Percentiles rank a stretch among this genome's conserved stretches.
Conservation (phyloP, 2,888 invertebrate species). For the Neoascia interrupta region DNA sequence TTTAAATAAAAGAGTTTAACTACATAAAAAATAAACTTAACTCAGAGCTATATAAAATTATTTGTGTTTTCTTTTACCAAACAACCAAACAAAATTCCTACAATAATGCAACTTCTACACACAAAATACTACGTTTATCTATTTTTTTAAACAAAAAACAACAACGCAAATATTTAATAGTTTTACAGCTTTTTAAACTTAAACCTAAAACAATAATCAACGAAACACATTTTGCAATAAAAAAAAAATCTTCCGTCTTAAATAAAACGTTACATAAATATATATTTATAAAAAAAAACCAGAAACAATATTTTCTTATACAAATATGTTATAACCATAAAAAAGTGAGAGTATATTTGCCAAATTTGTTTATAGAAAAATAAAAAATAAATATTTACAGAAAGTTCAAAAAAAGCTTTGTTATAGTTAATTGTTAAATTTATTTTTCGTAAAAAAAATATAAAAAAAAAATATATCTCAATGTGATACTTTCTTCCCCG, state of each 20-base stretch:
- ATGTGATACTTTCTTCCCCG: slow-evolving; percentile 56
- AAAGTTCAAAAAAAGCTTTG: slow-evolving; percentile 34
- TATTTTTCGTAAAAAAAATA: not conserved
- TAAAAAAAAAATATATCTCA: slow-evolving; percentile 3
- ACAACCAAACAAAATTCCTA: slow-evolving; percentile 2
- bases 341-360: slow-evolving; percentile 42
- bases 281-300: slow-evolving; percentile 27
- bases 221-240: slow-evolving; percentile 52
- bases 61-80: slow-evolving; percentile 8
- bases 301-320: slow-evolving; percentile 55
- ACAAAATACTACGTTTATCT: not conserved
- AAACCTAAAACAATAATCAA: slow-evolving; percentile 30
- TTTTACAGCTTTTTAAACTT: slow-evolving; percentile 39
- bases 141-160: slow-evolving; percentile 1
- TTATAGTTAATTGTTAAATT: slow-evolving; percentile 22
- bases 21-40: not conserved
- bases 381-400: slow-evolving; percentile 2
- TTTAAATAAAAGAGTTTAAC: not conserved
- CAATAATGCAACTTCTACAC: slow-evolving; percentile 3
- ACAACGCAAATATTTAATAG: slow-evolving; percentile 24
- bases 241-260: slow-evolving; percentile 64
- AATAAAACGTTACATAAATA: slow-evolving; percentile 22
- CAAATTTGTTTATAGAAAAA: slow-evolving; percentile 46
- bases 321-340: slow-evolving; percentile 38
- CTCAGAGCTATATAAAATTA: slow-evolving; percentile 9